phyloP scores from a whole-genome alignment of 2,888 invertebrate species.

The Rapana venosa region DNA sequence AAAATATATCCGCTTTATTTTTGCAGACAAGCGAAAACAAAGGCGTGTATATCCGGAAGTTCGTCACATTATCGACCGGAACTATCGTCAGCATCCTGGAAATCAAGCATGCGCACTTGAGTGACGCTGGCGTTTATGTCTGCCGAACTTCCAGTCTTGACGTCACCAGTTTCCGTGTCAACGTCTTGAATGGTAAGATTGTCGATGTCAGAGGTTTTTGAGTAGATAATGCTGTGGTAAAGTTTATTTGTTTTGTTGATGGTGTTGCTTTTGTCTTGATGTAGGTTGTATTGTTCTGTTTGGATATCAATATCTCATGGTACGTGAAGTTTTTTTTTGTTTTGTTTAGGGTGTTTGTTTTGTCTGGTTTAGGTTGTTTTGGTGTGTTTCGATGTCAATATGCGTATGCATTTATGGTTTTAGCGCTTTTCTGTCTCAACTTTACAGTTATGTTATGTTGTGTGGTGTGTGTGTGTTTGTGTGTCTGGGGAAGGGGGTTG shows the following conservation, averaged over 20 bases:
- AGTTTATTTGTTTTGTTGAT: neutral
- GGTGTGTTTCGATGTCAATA: neutral
- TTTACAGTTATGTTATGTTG: too few species aligned
- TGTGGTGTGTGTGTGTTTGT: slow-evolving; percentile 1
- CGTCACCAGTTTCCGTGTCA: slow-evolving; percentile 61
- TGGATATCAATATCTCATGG: neutral
- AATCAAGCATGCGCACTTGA: slow-evolving; percentile 57
- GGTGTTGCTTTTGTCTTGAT: neutral
- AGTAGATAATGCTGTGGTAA: neutral
- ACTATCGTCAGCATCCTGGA: slow-evolving; percentile 65
- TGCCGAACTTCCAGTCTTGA: slow-evolving; percentile 64
- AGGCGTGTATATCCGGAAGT: slow-evolving; percentile 49
- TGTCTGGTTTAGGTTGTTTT: neutral
- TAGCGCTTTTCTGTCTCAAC: too few species aligned
- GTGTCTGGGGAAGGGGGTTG: too few species aligned
- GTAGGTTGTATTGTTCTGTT: neutral
- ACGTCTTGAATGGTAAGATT: slow-evolving; percentile 62
- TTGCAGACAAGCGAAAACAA: slow-evolving; percentile 32
- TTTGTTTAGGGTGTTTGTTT: neutral
- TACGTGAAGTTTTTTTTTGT: too few species aligned
- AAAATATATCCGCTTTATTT: neutral
- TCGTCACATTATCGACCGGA: slow-evolving; percentile 59
- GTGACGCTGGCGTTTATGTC: slow-evolving; percentile 63
- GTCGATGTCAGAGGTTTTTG: neutral
- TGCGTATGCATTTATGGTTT: too few species aligned